Conservation (phyloP, 2,113 vertebrate genomes). For the Merops nubicus region DNA sequence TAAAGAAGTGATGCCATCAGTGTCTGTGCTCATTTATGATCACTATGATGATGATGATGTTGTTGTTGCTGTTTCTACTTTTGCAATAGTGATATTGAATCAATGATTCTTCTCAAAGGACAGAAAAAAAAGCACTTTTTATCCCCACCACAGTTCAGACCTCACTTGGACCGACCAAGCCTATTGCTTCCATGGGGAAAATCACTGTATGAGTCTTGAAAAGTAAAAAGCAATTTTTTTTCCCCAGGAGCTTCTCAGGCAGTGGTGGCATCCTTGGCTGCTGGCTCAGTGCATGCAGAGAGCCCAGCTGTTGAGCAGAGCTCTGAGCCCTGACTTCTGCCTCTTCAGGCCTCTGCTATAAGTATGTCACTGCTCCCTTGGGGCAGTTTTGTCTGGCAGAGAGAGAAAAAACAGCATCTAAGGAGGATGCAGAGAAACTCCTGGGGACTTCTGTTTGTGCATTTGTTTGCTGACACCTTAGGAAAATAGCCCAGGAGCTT, state of each 20-base stretch:
- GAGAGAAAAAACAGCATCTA: background rate
- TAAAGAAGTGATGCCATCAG: background rate
- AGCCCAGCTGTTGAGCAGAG: conserved; percentile 38
- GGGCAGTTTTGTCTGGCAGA: conserved; percentile 26
- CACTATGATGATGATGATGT: background rate
- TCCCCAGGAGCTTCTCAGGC: background rate
- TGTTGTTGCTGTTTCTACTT: background rate
- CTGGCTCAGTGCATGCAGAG: background rate
- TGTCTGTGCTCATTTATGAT: background rate
- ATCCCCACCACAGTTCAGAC: background rate
- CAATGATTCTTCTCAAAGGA: background rate
- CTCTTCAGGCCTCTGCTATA: background rate
- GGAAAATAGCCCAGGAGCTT: conserved; percentile 40
- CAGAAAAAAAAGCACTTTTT: background rate
- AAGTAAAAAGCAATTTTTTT: background rate
- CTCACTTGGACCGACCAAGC: background rate
- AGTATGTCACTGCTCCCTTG: conserved; percentile 60
- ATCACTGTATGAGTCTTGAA: background rate
- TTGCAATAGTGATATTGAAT: background rate
- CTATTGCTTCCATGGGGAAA: background rate
- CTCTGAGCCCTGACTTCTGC: background rate
- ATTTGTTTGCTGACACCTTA: conserved; percentile 43
- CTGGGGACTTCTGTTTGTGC: background rate
- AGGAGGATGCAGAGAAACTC: background rate
- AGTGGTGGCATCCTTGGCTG: background rate